A percentile compares a stretch with the other conserved stretches of the same genome.
phyloP scores from a whole-genome alignment of 1,140 invertebrate species.

The Mizuhopecten yessoensis region DNA sequence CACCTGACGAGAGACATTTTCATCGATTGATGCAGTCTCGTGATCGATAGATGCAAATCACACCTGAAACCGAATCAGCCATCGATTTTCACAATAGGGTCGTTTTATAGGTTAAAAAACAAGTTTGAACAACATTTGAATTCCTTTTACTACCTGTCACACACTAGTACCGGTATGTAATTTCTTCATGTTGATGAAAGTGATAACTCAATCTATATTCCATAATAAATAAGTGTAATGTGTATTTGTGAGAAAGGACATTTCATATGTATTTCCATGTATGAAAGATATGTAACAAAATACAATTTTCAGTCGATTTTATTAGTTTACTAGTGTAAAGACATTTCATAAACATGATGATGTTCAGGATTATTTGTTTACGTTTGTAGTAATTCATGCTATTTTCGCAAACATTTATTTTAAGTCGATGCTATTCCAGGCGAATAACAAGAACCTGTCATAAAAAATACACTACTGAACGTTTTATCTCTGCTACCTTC shows the following conservation, averaged over 20 bases:
- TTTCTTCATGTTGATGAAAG: background rate
- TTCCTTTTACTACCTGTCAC: slow-evolving; percentile 15
- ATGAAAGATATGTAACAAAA: too few species aligned
- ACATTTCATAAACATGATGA: too few species aligned
- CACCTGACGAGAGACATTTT: slow-evolving; percentile 2
- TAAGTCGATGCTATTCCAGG: too few species aligned
- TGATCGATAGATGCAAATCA: slow-evolving; percentile 33
- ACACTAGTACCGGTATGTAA: background rate
- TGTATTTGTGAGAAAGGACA: slow-evolving; percentile 27
- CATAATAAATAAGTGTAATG: background rate
- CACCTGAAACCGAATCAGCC: background rate
- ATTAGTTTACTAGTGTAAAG: too few species aligned
- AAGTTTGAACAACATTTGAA: background rate
- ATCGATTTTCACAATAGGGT: background rate
- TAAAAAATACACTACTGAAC: too few species aligned
- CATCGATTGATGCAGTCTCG: background rate
- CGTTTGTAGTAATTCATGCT: too few species aligned
- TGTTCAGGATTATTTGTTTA: too few species aligned
- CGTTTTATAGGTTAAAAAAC: slow-evolving; percentile 27
- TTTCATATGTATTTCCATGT: background rate
- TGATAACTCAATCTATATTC: background rate
- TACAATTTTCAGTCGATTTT: too few species aligned
- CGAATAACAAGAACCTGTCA: too few species aligned
- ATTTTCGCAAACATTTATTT: too few species aligned
- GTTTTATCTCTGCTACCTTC: too few species aligned